Evolutionary conservation across 2,113 vertebrate genomes (phyloP), one percentile per base, ranked within the genome.

Genomic region (Hippopotamus amphibius): DNA sequence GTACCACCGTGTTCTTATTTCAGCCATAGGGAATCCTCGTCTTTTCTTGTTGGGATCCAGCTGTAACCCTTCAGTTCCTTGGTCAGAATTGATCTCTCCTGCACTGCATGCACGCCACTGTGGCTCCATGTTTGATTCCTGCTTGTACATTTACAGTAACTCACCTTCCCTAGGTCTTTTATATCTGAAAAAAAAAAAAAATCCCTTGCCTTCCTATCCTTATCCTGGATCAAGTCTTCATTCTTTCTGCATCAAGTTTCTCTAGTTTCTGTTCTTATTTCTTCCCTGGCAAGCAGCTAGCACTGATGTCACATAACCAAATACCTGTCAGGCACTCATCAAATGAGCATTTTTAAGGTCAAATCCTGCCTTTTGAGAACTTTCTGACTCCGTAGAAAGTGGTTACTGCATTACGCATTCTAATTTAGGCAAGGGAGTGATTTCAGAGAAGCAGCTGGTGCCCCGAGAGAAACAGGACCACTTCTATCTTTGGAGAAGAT

Each of bases 291-390:
- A 53, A 50, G 61, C 46, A 85, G 43, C 84, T 90, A 15, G 37
- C 33, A 37, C 22, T 46, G 48, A 89, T 72, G 71, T 63, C 92
- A n/a, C 37, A 43, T 68, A 94, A 85, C 65, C 63, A 88, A 91
- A 59, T 53, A 37, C 93, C 69, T 93, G 68, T 77, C 95, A 96
- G 66, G n/a, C 13, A 63, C 19, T 85, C 87, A 53, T 91, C 89
- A 96, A 87, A 77, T 85, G 65, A 87, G 80, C 41, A 87, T 69
- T 97, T 97, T 97, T 88, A 90, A 97, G 95, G 89, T 92, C 79
- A 86, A 43, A 95, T 95, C 63, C 63, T 95, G 74, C 76, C 88
- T 79, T 84, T 68, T 87, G 96, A 96, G 83, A 94, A 93, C 57
- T 90, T 96, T 95, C 66, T 21, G 24, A n/a, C 82, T 91, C 48